Evolutionary conservation across 2,797 vertebrate genomes (phyloP).

Genomic region (Mus caroli): DNA sequence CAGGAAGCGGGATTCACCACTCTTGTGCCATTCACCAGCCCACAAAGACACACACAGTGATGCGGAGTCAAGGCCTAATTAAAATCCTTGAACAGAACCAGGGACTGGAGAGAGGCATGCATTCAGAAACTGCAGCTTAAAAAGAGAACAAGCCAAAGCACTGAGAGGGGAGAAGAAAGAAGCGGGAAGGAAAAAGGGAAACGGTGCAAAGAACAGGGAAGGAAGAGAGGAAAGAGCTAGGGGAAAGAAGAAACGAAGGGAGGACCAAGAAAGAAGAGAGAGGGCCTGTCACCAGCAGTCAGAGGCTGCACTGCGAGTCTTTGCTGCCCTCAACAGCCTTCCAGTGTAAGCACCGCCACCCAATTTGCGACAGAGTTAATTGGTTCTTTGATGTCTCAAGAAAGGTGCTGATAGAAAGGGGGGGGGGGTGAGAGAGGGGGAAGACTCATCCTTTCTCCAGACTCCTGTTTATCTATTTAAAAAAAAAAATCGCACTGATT

Average conservation of each 20-base stretch:
- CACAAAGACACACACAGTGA: slow-evolving; percentile 91
- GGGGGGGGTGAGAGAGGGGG: slow-evolving; percentile 83
- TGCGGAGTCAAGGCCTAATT: slow-evolving; percentile 92
- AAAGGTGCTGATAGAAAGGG: slow-evolving; percentile 92
- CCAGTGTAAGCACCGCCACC: slow-evolving; percentile 93
- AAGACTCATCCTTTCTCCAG: slow-evolving; percentile 87
- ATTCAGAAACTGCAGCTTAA: slow-evolving; percentile 88
- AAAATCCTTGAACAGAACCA: slow-evolving; percentile 92
- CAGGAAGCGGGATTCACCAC: slow-evolving; percentile 88
- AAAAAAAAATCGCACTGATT: slow-evolving; percentile 64
- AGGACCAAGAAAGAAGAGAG: neutral
- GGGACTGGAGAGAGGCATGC: slow-evolving; percentile 88
- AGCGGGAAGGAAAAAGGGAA: neutral
- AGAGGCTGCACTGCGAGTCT: slow-evolving; percentile 89
- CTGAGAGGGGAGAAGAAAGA: neutral
- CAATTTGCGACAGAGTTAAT: slow-evolving; percentile 96
- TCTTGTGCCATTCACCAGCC: slow-evolving; percentile 90
- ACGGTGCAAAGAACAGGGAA: neutral
- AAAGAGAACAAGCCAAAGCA: slow-evolving; percentile 47
- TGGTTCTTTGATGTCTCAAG: slow-evolving; percentile 97
- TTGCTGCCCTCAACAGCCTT: slow-evolving; percentile 95
- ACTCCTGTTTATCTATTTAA: slow-evolving; percentile 89
- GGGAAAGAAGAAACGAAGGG: slow-evolving; percentile 27
- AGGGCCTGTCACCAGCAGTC: slow-evolving; percentile 87
- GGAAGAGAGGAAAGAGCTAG: neutral